A percentile compares a stretch with the other conserved stretches of the same genome.
These are phyloP conservation scores for Himantopus leucocephalus DNA, from an alignment of 2,113 vertebrate species.

Conservation along the genomic window DNA sequence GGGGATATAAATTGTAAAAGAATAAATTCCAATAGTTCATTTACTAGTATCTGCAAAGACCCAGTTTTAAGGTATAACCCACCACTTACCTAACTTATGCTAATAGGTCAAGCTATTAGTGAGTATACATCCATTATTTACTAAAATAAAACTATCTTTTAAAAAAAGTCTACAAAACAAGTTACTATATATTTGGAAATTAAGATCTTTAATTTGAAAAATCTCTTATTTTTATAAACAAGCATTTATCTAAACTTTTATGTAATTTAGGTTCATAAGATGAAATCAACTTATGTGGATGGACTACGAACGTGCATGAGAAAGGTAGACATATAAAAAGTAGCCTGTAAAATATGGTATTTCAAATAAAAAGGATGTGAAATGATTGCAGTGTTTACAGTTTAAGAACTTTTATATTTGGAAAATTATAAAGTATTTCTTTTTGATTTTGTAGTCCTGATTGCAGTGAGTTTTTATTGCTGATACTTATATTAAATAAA, in stretches of 20 bases:
- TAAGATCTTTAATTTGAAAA: not conserved
- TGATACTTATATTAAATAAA: not conserved
- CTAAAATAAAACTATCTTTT: not conserved
- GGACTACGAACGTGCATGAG: constrained; percentile 80
- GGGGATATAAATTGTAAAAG: not conserved
- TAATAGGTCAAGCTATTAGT: not conserved
- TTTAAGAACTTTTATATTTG: not conserved
- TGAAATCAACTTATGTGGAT: constrained; percentile 91
- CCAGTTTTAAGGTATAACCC: not conserved
- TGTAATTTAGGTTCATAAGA: constrained; percentile 83
- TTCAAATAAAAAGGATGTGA: not conserved
- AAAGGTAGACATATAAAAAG: constrained; percentile 73
- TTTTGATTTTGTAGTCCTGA: not conserved
- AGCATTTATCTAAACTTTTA: not conserved
- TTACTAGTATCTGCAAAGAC: not conserved
- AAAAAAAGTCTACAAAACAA: not conserved
- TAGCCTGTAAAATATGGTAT: not conserved
- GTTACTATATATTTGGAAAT: not conserved
- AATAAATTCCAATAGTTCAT: not conserved
- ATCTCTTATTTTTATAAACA: not conserved
- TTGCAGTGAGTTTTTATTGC: not conserved
- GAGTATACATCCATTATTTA: not conserved
- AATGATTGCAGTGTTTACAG: not conserved
- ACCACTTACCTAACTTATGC: not conserved
- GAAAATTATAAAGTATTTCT: not conserved